A percentile compares a stretch with the other conserved stretches of the same genome.
These are phyloP conservation scores for Toxostoma redivivum DNA, from an alignment of 2,113 vertebrate genomes.

Conservation along the genomic window DNA sequence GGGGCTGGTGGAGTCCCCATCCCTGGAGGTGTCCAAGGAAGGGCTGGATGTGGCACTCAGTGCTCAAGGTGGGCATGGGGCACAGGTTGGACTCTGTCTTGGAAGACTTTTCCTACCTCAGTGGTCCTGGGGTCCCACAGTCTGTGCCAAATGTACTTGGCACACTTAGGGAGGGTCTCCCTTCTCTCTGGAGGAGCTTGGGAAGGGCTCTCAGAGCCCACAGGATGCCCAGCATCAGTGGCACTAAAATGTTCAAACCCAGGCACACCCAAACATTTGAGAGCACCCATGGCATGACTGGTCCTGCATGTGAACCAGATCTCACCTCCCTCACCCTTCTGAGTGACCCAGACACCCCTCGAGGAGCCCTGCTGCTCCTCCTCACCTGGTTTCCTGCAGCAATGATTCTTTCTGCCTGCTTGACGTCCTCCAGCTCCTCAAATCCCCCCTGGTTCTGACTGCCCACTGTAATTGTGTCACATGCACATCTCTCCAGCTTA, in stretches of 20 bases:
- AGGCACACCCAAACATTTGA: rapidly evolving
- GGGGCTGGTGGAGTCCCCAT: not conserved
- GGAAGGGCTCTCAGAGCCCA: not conserved
- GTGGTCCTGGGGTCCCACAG: not conserved
- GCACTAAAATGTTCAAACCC: not conserved
- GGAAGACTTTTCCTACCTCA: not conserved
- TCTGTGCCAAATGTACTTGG: not conserved
- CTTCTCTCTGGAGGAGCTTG: not conserved
- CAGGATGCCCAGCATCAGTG: not conserved
- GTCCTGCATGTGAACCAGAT: not conserved
- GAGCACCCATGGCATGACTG: rapidly evolving
- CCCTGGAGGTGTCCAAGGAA: not conserved
- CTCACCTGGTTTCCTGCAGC: not conserved
- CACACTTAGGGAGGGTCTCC: not conserved
- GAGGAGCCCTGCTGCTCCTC: not conserved
- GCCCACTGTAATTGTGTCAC: not conserved
- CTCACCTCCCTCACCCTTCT: not conserved
- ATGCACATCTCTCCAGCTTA: not conserved
- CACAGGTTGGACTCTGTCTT: rapidly evolving
- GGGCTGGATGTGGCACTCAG: not conserved
- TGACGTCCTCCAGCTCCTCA: not conserved
- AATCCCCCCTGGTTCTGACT: not conserved
- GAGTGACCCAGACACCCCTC: not conserved
- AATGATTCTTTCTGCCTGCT: not conserved
- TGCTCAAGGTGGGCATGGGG: rapidly evolving